Percentiles rank a stretch among this genome's conserved stretches.
These are phyloP conservation scores for Bagarius yarrelli DNA, from an alignment of 2,113 vertebrate species.

Conservation along the genomic window DNA sequence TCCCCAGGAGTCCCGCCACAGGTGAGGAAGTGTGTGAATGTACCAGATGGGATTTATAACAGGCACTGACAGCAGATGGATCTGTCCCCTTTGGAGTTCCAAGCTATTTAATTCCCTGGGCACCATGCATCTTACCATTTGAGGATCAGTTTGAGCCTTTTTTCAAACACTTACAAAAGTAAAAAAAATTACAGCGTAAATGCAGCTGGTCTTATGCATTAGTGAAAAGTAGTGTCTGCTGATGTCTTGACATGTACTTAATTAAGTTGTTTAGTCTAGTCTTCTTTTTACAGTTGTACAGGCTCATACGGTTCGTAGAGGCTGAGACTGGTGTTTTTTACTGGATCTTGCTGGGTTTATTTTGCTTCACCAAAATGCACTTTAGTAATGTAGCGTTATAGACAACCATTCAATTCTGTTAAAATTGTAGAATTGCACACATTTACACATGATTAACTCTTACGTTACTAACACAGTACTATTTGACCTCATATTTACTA, in stretches of 20 bases:
- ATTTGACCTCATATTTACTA: too few relatives aligned
- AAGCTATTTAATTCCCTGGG: constrained; percentile 57
- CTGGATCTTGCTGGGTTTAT: not conserved
- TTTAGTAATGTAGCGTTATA: too few relatives aligned
- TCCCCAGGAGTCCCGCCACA: constrained; percentile 57
- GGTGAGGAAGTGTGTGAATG: constrained; percentile 47
- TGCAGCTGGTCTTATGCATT: constrained; percentile 49
- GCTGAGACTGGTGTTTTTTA: constrained; percentile 13
- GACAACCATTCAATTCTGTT: too few relatives aligned
- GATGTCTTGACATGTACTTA: constrained; percentile 58
- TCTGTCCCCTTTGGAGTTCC: constrained; percentile 62
- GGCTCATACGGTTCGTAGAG: constrained; percentile 41
- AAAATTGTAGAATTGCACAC: too few relatives aligned
- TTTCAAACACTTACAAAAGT: constrained; percentile 46
- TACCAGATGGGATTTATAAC: constrained; percentile 48
- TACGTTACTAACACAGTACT: too few relatives aligned
- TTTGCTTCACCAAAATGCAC: too few relatives aligned
- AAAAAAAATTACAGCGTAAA: constrained; percentile 24
- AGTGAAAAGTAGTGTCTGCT: constrained; percentile 40
- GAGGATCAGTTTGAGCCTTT: constrained; percentile 54
- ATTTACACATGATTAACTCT: too few relatives aligned
- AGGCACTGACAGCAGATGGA: constrained; percentile 52
- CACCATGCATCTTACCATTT: constrained; percentile 55
- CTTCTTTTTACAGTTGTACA: constrained; percentile 48
- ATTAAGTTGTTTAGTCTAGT: constrained; percentile 67